phyloP scores from a whole-genome alignment of 2,888 invertebrate genomes.

The Flexamia atlantica region DNA sequence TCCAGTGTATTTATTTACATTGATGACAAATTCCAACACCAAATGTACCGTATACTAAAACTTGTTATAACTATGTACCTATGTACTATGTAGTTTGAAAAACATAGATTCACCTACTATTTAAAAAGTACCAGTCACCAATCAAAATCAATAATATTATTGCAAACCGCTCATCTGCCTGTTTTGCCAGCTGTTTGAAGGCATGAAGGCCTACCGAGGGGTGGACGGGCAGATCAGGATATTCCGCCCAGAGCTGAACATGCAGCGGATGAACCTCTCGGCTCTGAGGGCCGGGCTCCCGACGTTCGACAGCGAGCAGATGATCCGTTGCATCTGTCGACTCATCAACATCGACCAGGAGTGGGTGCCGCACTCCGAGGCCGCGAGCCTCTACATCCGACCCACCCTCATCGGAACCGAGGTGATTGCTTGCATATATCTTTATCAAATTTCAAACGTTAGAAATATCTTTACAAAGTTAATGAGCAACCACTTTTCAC shows the following conservation, averaged over 20 bases:
- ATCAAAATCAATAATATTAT: no score
- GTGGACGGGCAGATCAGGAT: conserved; percentile 94
- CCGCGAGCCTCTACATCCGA: conserved; percentile 95
- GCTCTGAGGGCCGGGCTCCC: conserved; percentile 93
- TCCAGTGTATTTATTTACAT: no score
- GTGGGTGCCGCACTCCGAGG: conserved; percentile 96
- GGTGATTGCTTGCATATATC: conserved; percentile 76
- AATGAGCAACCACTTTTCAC: no score
- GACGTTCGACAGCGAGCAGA: conserved; percentile 90
- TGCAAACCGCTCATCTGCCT: neutral
- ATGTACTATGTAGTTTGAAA: no score
- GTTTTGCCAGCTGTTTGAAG: conserved; percentile 93
- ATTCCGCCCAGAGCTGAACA: conserved; percentile 97
- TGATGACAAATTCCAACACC: no score
- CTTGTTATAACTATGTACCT: no score
- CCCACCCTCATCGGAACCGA: conserved; percentile 98
- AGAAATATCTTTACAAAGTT: no score
- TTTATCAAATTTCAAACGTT: no score
- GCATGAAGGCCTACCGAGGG: conserved; percentile 97
- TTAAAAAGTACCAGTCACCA: no score
- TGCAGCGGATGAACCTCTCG: conserved; percentile 93
- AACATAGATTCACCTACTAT: no score
- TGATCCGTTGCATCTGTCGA: conserved; percentile 90
- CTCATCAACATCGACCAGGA: conserved; percentile 95
- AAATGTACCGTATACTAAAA: no score